Base-by-base conservation (phyloP, 2,888 invertebrate genomes). In the Leptinotarsa peninsularis region DNA sequence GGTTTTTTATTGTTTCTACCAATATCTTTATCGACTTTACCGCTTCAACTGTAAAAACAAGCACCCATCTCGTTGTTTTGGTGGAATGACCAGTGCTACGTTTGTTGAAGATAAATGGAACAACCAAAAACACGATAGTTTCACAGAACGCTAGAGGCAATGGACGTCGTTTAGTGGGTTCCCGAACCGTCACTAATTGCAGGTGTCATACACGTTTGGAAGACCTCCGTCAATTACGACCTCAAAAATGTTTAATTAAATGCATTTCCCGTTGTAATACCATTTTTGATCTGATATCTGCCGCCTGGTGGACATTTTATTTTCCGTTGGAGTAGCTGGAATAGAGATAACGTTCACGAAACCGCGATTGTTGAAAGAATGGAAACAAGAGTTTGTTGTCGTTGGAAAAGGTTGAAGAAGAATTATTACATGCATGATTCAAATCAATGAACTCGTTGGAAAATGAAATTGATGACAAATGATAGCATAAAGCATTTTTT, bases 111-210 rank as follows among this genome's bases (percentile, higher is more conserved):
- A 63, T 43, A 63, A 63, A 43, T 43, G 33, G 43, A 15, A 43
- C 33, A 17, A 27, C 63, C 17, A 43, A 63, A 63, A 63, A 63
- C 63, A 63, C 27, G 63, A 27, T 43, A 43, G 43, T 63, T 63
- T 63, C 63, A 63, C 63, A 63, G 33, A 63, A 63, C 63, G 63
- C 43, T 63, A 43, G 63, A 71, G 33, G 75, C n/a, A 54, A 71
- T 76, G 79, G 67, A 72, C 81, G 81, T 82, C 86, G 85, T 86
- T 87, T 87, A 86, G 86, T 83, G 80, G 80, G 78, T 83, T 86
- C 79, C 73, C 84, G 85, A 84, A 85, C 84, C 88, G 85, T 82
- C 85, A 87, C 88, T 88, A 88, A 88, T 88, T 88, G 87, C 88
- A 87, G 88, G 87, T 88, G 87, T 87, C 86, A 86, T 86, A 86